A percentile compares a stretch with the other conserved stretches of the same genome.
Evolutionary conservation across 2,113 vertebrate genomes (phyloP).

Genomic region (Phalacrocorax carbo): DNA sequence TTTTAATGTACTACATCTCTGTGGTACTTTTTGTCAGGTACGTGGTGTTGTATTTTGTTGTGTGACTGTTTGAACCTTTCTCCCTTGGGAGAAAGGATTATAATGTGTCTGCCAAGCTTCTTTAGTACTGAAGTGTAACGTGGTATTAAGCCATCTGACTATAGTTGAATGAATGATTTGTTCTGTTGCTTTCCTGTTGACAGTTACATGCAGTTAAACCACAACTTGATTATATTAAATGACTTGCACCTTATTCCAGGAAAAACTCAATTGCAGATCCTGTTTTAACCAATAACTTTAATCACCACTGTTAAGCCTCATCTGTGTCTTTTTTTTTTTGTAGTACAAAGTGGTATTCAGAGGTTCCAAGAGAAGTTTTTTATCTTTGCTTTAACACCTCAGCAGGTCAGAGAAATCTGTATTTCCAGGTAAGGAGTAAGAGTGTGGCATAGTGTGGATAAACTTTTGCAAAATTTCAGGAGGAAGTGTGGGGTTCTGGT

Average conservation of each 20-base stretch:
- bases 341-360: slow-evolving; percentile 88
- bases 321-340: slow-evolving; percentile 1
- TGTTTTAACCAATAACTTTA: neutral
- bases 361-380: slow-evolving; percentile 97
- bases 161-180: neutral
- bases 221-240: neutral
- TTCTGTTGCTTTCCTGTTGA: neutral
- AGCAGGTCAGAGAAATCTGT: slow-evolving; percentile 97
- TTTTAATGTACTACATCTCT: too few species aligned
- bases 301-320: neutral
- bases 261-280: neutral
- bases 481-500: neutral
- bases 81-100: neutral
- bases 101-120: neutral
- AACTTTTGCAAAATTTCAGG: neutral
- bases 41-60: neutral
- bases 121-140: neutral
- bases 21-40: neutral
- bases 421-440: slow-evolving; percentile 88
- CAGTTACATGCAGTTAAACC: neutral
- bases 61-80: neutral
- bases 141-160: neutral
- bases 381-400: slow-evolving; percentile 96
- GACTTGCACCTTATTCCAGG: neutral
- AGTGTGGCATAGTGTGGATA: neutral